phyloP scores from a whole-genome alignment of 1,140 invertebrate species.

The Aphaenogaster floridana region DNA sequence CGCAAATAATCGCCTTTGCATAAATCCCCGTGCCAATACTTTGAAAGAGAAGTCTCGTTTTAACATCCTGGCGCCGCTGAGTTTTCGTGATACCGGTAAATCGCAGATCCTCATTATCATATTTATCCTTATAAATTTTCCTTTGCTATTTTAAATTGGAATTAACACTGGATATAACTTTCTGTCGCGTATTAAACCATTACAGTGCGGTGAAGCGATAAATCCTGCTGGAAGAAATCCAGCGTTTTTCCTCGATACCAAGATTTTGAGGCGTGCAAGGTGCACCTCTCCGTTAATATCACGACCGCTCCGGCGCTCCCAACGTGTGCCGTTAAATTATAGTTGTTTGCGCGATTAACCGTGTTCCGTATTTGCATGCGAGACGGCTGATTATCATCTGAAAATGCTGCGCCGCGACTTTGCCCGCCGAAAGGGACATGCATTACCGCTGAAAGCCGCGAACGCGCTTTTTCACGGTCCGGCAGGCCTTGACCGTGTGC shows the following conservation, averaged over 20 bases:
- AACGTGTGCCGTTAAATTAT: constrained; percentile 66
- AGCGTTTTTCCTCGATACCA: background rate
- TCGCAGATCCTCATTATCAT: background rate
- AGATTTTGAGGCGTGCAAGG: background rate
- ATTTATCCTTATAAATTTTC: background rate
- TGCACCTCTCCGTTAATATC: constrained; percentile 48
- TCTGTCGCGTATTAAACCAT: background rate
- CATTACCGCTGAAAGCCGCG: constrained; percentile 29
- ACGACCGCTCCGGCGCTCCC: background rate
- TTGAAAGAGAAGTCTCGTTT: background rate
- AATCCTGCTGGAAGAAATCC: background rate
- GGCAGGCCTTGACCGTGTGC: constrained; percentile 51
- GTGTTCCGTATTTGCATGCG: constrained; percentile 64
- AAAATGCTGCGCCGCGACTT: constrained; percentile 41
- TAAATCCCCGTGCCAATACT: constrained; percentile 29
- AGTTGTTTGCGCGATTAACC: constrained; percentile 66
- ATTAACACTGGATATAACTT: background rate
- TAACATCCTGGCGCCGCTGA: background rate
- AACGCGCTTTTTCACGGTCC: constrained; percentile 58
- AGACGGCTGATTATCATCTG: constrained; percentile 67
- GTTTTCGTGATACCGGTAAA: background rate
- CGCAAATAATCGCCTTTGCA: constrained; percentile 7
- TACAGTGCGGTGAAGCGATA: background rate
- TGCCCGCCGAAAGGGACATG: constrained; percentile 59
- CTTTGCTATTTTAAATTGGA: background rate